Conservation (phyloP, 2,888 invertebrate genomes). For the Drosophila affinis region DNA sequence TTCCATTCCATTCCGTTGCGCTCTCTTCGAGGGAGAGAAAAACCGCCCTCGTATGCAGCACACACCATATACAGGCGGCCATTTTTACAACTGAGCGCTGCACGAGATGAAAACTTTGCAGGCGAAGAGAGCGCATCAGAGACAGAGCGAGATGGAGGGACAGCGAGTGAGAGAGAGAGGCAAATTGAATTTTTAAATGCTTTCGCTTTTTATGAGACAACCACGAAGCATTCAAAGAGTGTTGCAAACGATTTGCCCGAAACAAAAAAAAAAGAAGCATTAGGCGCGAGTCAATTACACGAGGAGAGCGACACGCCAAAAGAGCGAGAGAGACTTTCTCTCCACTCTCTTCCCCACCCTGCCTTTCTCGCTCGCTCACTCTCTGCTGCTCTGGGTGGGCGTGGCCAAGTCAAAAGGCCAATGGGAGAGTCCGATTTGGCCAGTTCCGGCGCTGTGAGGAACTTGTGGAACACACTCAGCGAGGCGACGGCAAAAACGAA, state of each 20-base stretch:
- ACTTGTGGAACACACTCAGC: conserved; percentile 48
- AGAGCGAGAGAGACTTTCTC: conserved; percentile 24
- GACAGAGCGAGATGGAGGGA: conserved; percentile 3
- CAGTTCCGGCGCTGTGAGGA: conserved; percentile 34
- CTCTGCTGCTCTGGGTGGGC: conserved; percentile 43
- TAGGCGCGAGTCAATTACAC: conserved; percentile 71
- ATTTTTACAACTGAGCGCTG: conserved; percentile 74
- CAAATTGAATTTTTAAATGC: conserved; percentile 79
- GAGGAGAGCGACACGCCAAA: conserved; percentile 30
- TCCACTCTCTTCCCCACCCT: neutral
- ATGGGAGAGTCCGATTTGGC: conserved; percentile 47
- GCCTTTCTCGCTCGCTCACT: neutral
- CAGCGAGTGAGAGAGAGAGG: conserved; percentile 21
- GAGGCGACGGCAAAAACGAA: conserved; percentile 66
- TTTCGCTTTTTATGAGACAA: conserved; percentile 78
- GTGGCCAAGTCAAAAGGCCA: conserved; percentile 59
- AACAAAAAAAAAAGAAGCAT: conserved; percentile 70
- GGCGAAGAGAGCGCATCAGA: conserved; percentile 43
- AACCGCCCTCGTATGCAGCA: conserved; percentile 49
- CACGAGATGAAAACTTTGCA: conserved; percentile 65
- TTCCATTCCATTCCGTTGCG: conserved; percentile 61
- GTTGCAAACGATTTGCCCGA: conserved; percentile 80
- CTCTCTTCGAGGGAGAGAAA: conserved; percentile 23
- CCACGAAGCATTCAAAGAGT: conserved; percentile 80
- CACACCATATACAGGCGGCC: conserved; percentile 65